These are phyloP conservation scores for Mythimna albipuncta DNA, from an alignment of 2,888 invertebrate genomes.

Conservation along the genomic window DNA sequence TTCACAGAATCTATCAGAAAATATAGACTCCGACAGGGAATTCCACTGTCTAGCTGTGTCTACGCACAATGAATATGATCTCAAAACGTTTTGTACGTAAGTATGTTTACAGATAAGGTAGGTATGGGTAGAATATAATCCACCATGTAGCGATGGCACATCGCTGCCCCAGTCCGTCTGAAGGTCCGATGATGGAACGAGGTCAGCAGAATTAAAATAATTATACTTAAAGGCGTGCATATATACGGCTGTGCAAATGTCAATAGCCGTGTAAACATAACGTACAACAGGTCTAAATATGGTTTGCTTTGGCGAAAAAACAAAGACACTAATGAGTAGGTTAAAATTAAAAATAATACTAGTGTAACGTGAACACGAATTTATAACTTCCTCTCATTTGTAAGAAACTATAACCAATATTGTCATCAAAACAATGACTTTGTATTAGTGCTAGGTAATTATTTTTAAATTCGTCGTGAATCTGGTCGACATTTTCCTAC, in stretches of 20 bases:
- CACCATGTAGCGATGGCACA: no score
- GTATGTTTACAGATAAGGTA: no score
- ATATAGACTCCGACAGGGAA: no score
- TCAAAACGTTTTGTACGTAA: no score
- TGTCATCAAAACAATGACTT: constrained; percentile 29
- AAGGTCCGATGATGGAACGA: no score
- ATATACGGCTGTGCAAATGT: constrained; percentile 1
- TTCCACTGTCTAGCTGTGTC: no score
- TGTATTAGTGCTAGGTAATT: not conserved
- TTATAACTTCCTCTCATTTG: constrained; percentile 32
- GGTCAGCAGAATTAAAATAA: no score
- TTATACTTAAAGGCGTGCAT: no score
- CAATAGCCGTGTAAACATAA: constrained; percentile 9
- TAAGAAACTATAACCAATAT: constrained; percentile 1
- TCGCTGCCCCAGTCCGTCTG: no score
- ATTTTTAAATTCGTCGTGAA: not conserved
- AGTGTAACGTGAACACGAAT: constrained; percentile 7
- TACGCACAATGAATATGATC: no score
- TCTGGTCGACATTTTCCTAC: not conserved
- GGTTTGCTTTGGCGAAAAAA: constrained; percentile 45
- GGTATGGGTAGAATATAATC: no score
- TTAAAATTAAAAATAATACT: constrained; percentile 39
- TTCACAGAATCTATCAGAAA: no score
- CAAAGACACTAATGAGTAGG: constrained; percentile 34
- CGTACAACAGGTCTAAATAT: constrained; percentile 31